phyloP scores from a whole-genome alignment of 2,888 invertebrate species.

The Furcula furcula region DNA sequence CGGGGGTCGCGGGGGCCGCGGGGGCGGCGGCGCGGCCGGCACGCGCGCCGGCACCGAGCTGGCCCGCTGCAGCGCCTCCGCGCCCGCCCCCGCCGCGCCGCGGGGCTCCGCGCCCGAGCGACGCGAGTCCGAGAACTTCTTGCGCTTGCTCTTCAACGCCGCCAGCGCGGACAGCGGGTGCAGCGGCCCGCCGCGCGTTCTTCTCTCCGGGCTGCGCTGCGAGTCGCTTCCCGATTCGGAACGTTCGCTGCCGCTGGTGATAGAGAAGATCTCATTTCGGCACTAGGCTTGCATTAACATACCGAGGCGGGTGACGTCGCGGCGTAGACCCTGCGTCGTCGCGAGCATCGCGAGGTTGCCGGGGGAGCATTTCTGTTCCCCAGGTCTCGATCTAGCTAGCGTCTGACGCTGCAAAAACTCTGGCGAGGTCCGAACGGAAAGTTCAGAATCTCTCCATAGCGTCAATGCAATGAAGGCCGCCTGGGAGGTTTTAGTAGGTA shows the following conservation, averaged over 20 bases:
- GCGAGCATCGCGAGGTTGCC: too few relatives aligned
- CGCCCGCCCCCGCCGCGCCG: constrained; percentile 25
- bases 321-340: too few relatives aligned
- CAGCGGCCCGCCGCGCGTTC: constrained; percentile 48
- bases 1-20: constrained; percentile 61
- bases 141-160: constrained; percentile 89
- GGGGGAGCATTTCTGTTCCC: too few relatives aligned
- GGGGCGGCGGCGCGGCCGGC: constrained; percentile 41
- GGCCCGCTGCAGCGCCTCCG: constrained; percentile 54
- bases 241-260: constrained; percentile 83
- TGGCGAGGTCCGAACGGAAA: too few relatives aligned
- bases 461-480: too few relatives aligned
- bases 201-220: constrained; percentile 82
- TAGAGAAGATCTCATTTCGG: too few relatives aligned
- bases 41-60: constrained; percentile 43
- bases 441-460: too few relatives aligned
- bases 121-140: constrained; percentile 91
- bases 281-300: too few relatives aligned
- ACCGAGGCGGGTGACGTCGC: too few relatives aligned
- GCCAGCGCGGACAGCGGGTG: constrained; percentile 84
- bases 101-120: constrained; percentile 71
- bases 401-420: too few relatives aligned
- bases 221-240: constrained; percentile 87
- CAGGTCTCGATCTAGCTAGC: too few relatives aligned
- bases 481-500: too few relatives aligned